These are phyloP conservation scores for Tetrax tetrax DNA, from an alignment of 2,113 vertebrate species.

Conservation along the genomic window DNA sequence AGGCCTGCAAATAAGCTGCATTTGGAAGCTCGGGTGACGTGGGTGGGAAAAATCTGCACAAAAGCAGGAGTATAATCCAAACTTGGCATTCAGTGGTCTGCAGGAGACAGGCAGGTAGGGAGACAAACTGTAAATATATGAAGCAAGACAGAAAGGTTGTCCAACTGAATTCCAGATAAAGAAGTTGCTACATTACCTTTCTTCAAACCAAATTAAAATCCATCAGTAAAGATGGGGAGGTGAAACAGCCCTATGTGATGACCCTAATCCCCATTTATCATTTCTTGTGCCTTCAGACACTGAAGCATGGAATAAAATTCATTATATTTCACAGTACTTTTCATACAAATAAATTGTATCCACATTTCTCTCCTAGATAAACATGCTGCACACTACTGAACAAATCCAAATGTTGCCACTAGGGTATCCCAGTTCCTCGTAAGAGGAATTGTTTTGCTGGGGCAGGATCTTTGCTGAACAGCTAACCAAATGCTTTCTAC, in stretches of 20 bases:
- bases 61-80: background rate
- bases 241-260: background rate
- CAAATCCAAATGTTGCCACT: background rate
- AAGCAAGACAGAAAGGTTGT: background rate
- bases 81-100: background rate
- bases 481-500: background rate
- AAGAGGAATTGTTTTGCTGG: background rate
- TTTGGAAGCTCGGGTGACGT: rapidly evolving
- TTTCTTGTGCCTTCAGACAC: background rate
- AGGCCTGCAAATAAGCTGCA: background rate
- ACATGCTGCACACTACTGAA: background rate
- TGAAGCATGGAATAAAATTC: background rate
- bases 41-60: background rate
- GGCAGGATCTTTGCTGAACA: background rate
- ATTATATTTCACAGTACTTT: background rate
- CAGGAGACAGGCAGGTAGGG: background rate
- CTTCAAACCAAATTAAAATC: background rate
- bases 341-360: background rate
- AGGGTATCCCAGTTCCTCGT: background rate
- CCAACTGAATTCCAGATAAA: background rate
- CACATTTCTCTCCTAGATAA: background rate
- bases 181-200: background rate
- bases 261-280: background rate
- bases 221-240: background rate
- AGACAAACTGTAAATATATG: background rate